Percentiles rank a stretch among this genome's conserved stretches.
Evolutionary conservation across 2,113 vertebrate genomes (phyloP).

Genomic region (Platycercus adscitus): DNA sequence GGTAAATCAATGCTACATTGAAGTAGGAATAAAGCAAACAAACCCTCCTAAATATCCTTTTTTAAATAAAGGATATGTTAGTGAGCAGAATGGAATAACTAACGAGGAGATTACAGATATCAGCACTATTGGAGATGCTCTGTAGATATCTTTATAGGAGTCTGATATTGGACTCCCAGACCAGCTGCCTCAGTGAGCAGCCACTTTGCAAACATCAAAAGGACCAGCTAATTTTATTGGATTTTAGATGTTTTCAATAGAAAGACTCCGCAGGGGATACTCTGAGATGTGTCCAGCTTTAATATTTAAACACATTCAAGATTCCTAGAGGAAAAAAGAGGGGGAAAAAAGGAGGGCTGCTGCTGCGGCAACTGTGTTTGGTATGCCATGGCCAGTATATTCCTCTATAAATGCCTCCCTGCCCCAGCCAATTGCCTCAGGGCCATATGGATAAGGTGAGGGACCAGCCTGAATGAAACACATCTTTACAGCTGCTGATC

Average conservation of each 20-base stretch:
- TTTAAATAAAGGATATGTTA: neutral
- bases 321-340: neutral
- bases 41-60: neutral
- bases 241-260: constrained; percentile 29
- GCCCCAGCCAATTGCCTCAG: neutral
- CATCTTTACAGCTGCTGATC: neutral
- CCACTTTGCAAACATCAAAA: constrained; percentile 29
- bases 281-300: neutral
- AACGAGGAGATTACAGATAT: neutral
- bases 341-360: neutral
- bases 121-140: neutral
- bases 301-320: constrained; percentile 39
- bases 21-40: constrained; percentile 1
- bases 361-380: neutral
- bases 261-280: neutral
- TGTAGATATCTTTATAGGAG: neutral
- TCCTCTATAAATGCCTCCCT: neutral
- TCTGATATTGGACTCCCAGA: neutral
- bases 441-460: neutral
- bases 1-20: neutral
- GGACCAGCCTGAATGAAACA: neutral
- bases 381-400: neutral
- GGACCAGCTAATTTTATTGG: constrained; percentile 24
- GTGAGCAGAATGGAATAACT: neutral
- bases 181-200: neutral